These are phyloP conservation scores for Zosterops borbonicus DNA, from an alignment of 2,113 vertebrate genomes.

Conservation along the genomic window DNA sequence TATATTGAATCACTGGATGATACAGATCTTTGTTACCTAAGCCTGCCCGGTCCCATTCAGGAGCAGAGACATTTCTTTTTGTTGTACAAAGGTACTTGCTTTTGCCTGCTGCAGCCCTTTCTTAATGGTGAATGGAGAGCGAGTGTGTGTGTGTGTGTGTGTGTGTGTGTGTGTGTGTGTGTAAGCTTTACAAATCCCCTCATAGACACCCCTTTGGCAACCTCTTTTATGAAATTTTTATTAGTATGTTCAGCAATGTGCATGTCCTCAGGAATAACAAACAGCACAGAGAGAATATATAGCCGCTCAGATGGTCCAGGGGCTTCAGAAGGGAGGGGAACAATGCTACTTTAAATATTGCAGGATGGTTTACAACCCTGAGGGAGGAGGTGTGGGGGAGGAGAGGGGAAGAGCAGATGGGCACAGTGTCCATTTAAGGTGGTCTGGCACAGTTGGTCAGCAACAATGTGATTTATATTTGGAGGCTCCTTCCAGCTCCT, in stretches of 20 bases:
- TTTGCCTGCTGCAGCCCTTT: conserved; percentile 35
- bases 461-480: neutral
- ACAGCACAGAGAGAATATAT: conserved; percentile 56
- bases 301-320: conserved; percentile 36
- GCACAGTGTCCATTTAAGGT: conserved; percentile 69
- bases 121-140: neutral
- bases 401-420: conserved; percentile 63
- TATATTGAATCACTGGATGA: neutral
- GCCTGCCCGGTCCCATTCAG: neutral
- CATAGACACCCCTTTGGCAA: conserved; percentile 40
- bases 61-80: neutral
- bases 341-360: conserved; percentile 69
- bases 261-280: conserved; percentile 68
- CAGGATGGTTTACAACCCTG: conserved; percentile 65
- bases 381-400: conserved; percentile 57
- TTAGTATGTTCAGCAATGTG: conserved; percentile 68
- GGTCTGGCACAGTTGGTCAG: conserved; percentile 64
- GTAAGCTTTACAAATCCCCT: conserved; percentile 30
- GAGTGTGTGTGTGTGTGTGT: neutral
- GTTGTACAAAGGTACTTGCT: neutral
- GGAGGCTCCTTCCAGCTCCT: neutral
- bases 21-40: neutral
- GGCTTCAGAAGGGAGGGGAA: conserved; percentile 45
- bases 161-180: neutral
- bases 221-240: conserved; percentile 72